A percentile compares a stretch with the other conserved stretches of the same genome.
Evolutionary conservation across 2,888 invertebrate species (phyloP).

Genomic region (Macaria liturata): DNA sequence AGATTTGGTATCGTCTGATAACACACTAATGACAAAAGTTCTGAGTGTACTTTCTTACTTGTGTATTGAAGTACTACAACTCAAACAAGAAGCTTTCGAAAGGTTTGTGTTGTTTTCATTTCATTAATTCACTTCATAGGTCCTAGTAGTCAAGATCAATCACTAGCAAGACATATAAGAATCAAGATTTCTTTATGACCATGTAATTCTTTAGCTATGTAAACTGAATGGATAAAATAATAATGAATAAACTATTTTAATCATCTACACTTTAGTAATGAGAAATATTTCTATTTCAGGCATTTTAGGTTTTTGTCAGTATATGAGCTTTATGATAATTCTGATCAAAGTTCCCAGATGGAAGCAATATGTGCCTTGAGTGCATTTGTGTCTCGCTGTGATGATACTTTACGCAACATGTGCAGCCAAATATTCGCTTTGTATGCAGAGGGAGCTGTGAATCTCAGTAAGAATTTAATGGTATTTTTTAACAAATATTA

Average conservation of each 20-base stretch:
- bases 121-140: neutral
- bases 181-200: no score
- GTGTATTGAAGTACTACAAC: constrained; percentile 88
- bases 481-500: neutral
- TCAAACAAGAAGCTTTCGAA: constrained; percentile 86
- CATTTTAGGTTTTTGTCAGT: constrained; percentile 84
- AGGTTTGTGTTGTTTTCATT: constrained; percentile 63
- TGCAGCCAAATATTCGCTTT: constrained; percentile 90
- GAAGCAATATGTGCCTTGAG: constrained; percentile 85
- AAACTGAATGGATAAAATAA: no score
- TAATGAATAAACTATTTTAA: neutral
- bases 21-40: constrained; percentile 90
- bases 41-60: constrained; percentile 90
- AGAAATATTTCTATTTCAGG: constrained; percentile 47
- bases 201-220: no score
- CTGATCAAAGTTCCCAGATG: constrained; percentile 78
- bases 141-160: neutral
- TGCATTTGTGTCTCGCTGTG: constrained; percentile 87
- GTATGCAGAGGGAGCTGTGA: constrained; percentile 77
- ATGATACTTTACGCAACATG: constrained; percentile 87
- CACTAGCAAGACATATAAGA: no score
- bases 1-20: constrained; percentile 91
- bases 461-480: constrained; percentile 60
- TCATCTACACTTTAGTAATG: neutral
- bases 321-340: constrained; percentile 85